Percentiles rank a stretch among this genome's conserved stretches.
These are phyloP conservation scores for Microtus agrestis DNA, from an alignment of 2,797 vertebrate species.

Conservation along the genomic window DNA sequence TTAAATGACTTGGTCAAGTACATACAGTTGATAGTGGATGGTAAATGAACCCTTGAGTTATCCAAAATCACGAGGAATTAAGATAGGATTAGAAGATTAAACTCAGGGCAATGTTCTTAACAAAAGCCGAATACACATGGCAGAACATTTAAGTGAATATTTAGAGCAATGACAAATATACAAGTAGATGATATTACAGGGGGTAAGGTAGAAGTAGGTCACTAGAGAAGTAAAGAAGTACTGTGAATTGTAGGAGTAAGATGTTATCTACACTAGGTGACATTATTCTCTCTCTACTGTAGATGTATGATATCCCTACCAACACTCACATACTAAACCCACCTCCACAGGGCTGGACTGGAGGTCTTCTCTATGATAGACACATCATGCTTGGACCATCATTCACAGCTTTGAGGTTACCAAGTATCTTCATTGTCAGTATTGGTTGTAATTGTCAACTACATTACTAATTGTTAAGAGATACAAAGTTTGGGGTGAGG, in stretches of 20 bases:
- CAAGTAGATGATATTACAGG: background rate
- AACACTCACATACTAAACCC: background rate
- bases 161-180: background rate
- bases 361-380: background rate
- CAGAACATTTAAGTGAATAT: background rate
- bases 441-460: slow-evolving; percentile 29
- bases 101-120: slow-evolving; percentile 1
- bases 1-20: background rate
- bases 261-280: background rate
- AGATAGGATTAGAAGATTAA: slow-evolving; percentile 21
- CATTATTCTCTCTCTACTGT: background rate
- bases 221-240: background rate
- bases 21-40: background rate
- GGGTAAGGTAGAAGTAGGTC: background rate
- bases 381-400: background rate
- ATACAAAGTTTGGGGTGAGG: background rate
- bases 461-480: slow-evolving; percentile 11
- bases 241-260: background rate
- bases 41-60: background rate
- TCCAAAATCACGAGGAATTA: background rate
- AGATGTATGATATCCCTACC: background rate
- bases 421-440: background rate
- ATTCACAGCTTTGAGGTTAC: slow-evolving; percentile 28
- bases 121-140: background rate
- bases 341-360: background rate